Base-by-base conservation (phyloP, 2,113 vertebrate species). In the Amphiprion ocellaris region DNA sequence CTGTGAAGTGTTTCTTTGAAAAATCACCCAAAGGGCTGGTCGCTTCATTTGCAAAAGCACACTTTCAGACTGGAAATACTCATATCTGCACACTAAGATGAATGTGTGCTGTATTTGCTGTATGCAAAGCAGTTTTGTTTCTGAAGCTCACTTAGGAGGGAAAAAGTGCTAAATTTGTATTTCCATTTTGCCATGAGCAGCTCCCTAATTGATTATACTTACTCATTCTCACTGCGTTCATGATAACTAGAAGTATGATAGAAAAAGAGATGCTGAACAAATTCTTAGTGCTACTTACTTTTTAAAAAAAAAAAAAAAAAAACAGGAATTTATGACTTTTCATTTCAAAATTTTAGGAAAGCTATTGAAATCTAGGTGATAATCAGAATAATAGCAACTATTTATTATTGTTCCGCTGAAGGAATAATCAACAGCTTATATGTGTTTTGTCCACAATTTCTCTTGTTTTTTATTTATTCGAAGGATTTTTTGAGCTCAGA, bases 121-220 rank as follows among this genome's bases (percentile, higher is more conserved):
- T 74, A 59, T 71, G 47, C 69, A 46, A 24, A 76, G 63, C 50
- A 37, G 16, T 82, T 77, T 77, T 17, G 65, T 83, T 74, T 87
- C 69, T 37, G 50, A 77, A 63, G 53, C 74, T 77, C 79, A 66
- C 73, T 68, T 65, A 78, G 74, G 30, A 19, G 67, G 21, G 37
- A 15, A 64, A 30, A 63, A 63, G 46, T 80, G 55, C 72, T 69
- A 87, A 90, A 89, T 69, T 72, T 75, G 64, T 77, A 33, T 80
- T 86, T 90, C 77, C 58, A 54, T 81, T 80, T 79, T 46, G 79
- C 89, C 77, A 41, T 0, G 15, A 66, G 90, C 83, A 59, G 44
- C 82, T 75, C 77, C 74, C 41, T 72, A 78, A 87, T 87, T 73
- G 85, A 83, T 59, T 71, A 46, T 60, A 74, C 44, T 84, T 83